These are phyloP conservation scores for Sebastes aleutianus DNA, from an alignment of 2,797 vertebrate genomes.

Conservation along the genomic window DNA sequence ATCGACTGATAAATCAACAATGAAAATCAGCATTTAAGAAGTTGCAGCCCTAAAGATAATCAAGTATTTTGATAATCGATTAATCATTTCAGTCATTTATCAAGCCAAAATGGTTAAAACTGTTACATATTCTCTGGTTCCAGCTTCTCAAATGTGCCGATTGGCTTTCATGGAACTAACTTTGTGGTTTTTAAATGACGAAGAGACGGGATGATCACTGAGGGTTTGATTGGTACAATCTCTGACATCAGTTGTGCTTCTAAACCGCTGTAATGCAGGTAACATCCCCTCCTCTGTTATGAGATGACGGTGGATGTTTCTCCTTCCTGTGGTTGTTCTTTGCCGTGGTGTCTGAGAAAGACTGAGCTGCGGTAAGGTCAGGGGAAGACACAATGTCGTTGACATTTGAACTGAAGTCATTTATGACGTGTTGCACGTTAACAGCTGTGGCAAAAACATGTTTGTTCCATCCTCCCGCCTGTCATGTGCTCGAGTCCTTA, in stretches of 20 bases:
- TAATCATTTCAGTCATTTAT: too few species aligned
- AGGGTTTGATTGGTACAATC: background rate
- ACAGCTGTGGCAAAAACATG: background rate
- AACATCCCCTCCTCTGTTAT: background rate
- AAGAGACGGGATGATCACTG: background rate
- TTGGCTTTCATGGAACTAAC: too few species aligned
- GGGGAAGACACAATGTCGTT: background rate
- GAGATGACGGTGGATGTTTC: background rate
- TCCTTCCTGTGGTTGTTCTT: conserved; percentile 31
- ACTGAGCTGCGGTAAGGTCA: background rate
- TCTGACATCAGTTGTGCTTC: background rate
- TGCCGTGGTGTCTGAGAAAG: background rate
- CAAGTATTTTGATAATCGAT: too few species aligned
- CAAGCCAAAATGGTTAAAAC: background rate
- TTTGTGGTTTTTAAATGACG: background rate
- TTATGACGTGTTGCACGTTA: background rate
- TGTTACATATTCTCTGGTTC: too few species aligned
- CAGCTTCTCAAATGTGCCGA: background rate
- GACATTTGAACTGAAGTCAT: conserved; percentile 21
- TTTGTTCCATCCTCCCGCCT: background rate
- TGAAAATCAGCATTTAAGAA: too few species aligned
- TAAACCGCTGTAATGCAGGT: conserved; percentile 5
- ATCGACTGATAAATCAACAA: too few species aligned
- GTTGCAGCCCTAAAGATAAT: background rate
- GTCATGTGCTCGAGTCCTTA: conserved; percentile 1